A percentile compares a stretch with the other conserved stretches of the same genome.
Conservation (phyloP, 2,797 vertebrate genomes). For the Danio kyathit region DNA sequence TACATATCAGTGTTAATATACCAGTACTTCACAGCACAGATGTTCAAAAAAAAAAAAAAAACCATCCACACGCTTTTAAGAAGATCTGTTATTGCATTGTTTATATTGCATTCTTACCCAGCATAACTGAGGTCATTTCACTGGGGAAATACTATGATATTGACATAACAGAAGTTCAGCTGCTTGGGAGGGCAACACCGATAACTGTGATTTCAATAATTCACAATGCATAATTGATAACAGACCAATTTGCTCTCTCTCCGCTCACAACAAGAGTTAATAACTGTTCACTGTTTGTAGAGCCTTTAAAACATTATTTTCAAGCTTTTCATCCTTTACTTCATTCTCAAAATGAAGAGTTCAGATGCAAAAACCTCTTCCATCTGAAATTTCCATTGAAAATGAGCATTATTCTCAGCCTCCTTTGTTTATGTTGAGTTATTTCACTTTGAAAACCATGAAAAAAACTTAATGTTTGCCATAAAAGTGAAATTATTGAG, state of each 20-base stretch:
- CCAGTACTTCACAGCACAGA: background rate
- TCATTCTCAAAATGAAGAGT: too few relatives aligned
- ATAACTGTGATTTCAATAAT: constrained; percentile 38
- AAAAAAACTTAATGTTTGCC: too few relatives aligned
- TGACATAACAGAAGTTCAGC: constrained; percentile 1
- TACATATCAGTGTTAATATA: background rate
- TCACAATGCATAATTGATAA: constrained; percentile 50
- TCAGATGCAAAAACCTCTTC: too few relatives aligned
- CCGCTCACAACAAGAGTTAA: constrained; percentile 36
- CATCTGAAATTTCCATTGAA: too few relatives aligned
- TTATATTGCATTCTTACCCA: background rate
- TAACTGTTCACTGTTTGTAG: too few relatives aligned
- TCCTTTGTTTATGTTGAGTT: too few relatives aligned
- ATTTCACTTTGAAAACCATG: too few relatives aligned
- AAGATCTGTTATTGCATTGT: background rate
- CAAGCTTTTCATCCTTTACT: too few relatives aligned
- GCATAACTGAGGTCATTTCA: background rate
- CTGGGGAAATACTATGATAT: background rate
- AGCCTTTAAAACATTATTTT: too few relatives aligned
- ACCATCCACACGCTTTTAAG: background rate
- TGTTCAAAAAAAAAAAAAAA: too few relatives aligned
- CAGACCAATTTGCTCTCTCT: constrained; percentile 25
- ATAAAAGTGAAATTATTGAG: too few relatives aligned
- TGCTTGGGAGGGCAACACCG: background rate
- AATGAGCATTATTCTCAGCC: too few relatives aligned